Conservation (phyloP, 2,113 vertebrate genomes). For the Nothobranchius furzeri region DNA sequence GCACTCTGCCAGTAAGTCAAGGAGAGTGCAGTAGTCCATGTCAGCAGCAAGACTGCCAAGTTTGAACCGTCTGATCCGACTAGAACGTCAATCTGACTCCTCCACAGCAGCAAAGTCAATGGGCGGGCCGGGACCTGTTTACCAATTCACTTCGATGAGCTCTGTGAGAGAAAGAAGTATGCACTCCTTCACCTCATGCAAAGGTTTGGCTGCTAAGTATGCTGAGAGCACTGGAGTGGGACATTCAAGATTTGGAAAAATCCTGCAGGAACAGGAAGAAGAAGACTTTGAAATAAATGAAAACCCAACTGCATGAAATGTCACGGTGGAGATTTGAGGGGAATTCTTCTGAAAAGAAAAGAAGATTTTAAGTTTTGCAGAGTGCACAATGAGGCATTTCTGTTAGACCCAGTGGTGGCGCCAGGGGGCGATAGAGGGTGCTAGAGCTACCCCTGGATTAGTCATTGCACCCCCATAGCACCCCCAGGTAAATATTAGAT, state of each 20-base stretch:
- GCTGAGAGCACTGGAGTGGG: slow-evolving; percentile 51
- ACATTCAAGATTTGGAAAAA: slow-evolving; percentile 62
- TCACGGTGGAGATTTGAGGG: slow-evolving; percentile 4
- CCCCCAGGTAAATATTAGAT: too few relatives aligned
- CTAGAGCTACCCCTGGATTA: too few relatives aligned
- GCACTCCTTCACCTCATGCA: slow-evolving; percentile 51
- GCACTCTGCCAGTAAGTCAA: slow-evolving; percentile 64
- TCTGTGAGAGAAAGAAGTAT: slow-evolving; percentile 24
- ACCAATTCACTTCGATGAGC: slow-evolving; percentile 58
- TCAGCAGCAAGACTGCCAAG: slow-evolving; percentile 35
- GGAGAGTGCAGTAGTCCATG: slow-evolving; percentile 65
- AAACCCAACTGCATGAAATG: slow-evolving; percentile 32
- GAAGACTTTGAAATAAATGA: slow-evolving; percentile 58
- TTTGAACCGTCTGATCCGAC: slow-evolving; percentile 44
- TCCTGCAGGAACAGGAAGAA: slow-evolving; percentile 19
- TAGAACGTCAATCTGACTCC: slow-evolving; percentile 46
- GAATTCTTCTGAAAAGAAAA: slow-evolving; percentile 5
- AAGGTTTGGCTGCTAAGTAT: slow-evolving; percentile 50
- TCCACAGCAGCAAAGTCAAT: slow-evolving; percentile 63
- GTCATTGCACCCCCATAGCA: too few relatives aligned
- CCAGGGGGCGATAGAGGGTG: too few relatives aligned
- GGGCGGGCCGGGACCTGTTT: slow-evolving; percentile 65
- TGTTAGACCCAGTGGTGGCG: not conserved
- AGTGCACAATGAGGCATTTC: slow-evolving; percentile 32
- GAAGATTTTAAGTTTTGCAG: slow-evolving; percentile 17